Evolutionary conservation across 2,797 vertebrate genomes (phyloP), one percentile per base, ranked within the genome.

Genomic region (Girardinus metallicus): DNA sequence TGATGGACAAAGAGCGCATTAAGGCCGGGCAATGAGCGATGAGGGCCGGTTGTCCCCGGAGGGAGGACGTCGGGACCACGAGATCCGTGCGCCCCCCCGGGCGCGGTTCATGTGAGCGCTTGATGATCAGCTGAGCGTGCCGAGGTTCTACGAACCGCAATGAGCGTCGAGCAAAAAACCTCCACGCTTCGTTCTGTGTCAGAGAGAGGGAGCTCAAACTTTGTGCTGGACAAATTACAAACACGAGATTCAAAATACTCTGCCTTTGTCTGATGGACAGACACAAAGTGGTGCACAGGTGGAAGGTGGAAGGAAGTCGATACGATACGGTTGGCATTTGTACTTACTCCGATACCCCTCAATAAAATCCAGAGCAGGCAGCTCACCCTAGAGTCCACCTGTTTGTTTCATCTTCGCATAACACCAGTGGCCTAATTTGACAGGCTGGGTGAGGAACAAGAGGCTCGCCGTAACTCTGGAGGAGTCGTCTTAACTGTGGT

Each of bases 1-100:
- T 87, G 91, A 90, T 55, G 64, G 86, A 84, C 83, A 74, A 76
- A n/a, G 79, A 85, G 81, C 87, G 82, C 84, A 74, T 80, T 86
- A 84, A 57, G 78, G 87, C 75, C 13, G 77, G 84, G 84, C 83
- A 78, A 78, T 82, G 84, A 89, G 72, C 0, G 75, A 87, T 76
- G 66, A 79, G 71, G 47, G 21, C 64, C 26, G 43, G 72, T 62
- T 41, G 23, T 62, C 73, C 51, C 68, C n/a, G 51, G 23, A 53
- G 68, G 68, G 75, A 70, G 46, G 43, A 71, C 41, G 51, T 64
- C 1, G 41, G 44, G 41, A 70, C 74, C 60, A 26, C 44, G 34
- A 68, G 77, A 43, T 72, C 71, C 5, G 60, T n/a, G 41, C 41
- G 1, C 41, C 12, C 41, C 12, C 39, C 49, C 21, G 8, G 49